phyloP scores from a whole-genome alignment of 2,113 vertebrate genomes.

The Taxidea taxus region DNA sequence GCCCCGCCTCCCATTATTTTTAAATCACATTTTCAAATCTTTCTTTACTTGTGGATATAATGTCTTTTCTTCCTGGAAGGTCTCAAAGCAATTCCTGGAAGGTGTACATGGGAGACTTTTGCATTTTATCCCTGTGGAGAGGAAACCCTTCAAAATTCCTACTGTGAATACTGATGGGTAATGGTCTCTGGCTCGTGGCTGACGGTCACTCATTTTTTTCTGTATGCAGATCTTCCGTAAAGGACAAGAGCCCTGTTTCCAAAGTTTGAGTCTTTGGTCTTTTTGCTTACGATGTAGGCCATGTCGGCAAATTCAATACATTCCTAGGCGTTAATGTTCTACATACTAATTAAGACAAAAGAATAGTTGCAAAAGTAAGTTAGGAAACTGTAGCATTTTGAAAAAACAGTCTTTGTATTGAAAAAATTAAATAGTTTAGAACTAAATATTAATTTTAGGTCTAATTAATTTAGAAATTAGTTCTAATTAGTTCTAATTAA shows the following conservation, averaged over 20 bases:
- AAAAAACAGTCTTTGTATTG: background rate
- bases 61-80: background rate
- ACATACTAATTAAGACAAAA: background rate
- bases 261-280: background rate
- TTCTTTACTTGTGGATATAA: background rate
- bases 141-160: background rate
- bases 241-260: background rate
- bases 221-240: background rate
- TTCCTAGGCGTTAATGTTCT: background rate
- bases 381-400: background rate
- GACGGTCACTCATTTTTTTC: background rate
- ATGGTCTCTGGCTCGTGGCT: background rate
- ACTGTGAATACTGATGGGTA: background rate
- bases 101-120: background rate
- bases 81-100: background rate
- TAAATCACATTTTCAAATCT: background rate
- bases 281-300: background rate
- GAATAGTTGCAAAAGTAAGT: background rate
- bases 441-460: background rate
- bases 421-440: background rate
- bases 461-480: no score
- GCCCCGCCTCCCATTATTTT: background rate
- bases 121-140: background rate
- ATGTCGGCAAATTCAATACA: background rate
- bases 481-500: no score